Evolutionary conservation across 2,113 vertebrate species (phyloP).

Genomic region (Eurystomus gularis): DNA sequence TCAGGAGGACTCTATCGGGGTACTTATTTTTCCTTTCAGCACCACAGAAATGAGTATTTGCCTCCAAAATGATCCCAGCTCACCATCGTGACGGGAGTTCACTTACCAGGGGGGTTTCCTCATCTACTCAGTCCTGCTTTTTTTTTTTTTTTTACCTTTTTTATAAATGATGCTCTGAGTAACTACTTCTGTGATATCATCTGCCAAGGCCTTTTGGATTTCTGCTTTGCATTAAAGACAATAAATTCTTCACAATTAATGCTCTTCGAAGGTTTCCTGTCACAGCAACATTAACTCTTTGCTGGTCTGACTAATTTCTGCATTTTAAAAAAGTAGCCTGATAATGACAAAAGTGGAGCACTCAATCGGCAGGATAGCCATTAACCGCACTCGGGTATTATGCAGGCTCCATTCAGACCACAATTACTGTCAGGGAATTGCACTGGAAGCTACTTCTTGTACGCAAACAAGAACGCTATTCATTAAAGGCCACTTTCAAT

Average conservation of each 20-base stretch:
- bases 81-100: not conserved
- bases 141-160: not conserved
- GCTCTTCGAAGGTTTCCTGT: conserved; percentile 73
- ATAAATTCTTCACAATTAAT: conserved; percentile 73
- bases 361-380: conserved; percentile 77
- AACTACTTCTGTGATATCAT: conserved; percentile 59
- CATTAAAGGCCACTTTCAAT: conserved; percentile 78
- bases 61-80: not conserved
- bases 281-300: conserved; percentile 79
- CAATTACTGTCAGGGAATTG: conserved; percentile 77
- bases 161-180: not conserved
- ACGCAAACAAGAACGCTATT: conserved; percentile 73
- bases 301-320: conserved; percentile 73
- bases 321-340: conserved; percentile 73
- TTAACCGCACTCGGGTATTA: conserved; percentile 57
- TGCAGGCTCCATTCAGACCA: conserved; percentile 66
- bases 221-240: conserved; percentile 73
- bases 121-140: not conserved
- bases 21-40: not conserved
- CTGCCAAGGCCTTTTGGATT: conserved; percentile 53
- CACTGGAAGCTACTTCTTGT: conserved; percentile 73
- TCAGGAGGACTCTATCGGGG: not conserved
- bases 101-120: conserved; percentile 7
- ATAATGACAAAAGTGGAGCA: conserved; percentile 73
- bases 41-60: not conserved